These are phyloP conservation scores for Chironomus tepperi DNA, from an alignment of 1,140 invertebrate species.

Conservation along the genomic window DNA sequence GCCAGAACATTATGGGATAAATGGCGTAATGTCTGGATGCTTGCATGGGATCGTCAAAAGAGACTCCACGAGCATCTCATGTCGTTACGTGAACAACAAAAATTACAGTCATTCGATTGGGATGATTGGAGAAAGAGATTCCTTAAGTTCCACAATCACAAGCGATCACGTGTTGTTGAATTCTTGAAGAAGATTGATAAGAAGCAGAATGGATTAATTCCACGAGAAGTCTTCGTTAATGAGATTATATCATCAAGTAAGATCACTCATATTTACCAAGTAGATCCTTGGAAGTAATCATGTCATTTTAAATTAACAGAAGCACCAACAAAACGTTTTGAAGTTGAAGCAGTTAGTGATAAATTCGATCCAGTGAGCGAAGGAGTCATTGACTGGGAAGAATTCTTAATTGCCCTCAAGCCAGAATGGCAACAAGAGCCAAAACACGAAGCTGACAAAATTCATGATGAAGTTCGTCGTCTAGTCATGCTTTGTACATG, in stretches of 20 bases:
- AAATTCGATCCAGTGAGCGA: conserved; percentile 92
- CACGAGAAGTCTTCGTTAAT: conserved; percentile 94
- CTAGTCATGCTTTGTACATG: conserved; percentile 59
- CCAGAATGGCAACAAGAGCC: conserved; percentile 78
- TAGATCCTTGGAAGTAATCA: too few relatives aligned
- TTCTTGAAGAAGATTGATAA: conserved; percentile 98
- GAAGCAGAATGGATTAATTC: conserved; percentile 93
- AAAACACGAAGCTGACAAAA: conserved; percentile 45
- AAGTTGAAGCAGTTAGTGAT: conserved; percentile 98
- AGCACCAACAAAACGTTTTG: conserved; percentile 92
- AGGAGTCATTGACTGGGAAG: conserved; percentile 96
- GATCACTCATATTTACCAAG: conserved; percentile 32
- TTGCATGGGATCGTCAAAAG: conserved; percentile 91
- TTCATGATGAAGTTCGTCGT: conserved; percentile 58
- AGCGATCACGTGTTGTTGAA: conserved; percentile 96
- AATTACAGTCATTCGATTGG: conserved; percentile 97
- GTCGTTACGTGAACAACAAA: conserved; percentile 83
- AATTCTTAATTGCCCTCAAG: conserved; percentile 93
- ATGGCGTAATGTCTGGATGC: conserved; percentile 94
- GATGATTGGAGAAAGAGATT: conserved; percentile 98
- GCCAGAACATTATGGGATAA: conserved; percentile 90
- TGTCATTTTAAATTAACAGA: conserved; percentile 50
- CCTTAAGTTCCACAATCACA: conserved; percentile 98
- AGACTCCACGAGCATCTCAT: conserved; percentile 85
- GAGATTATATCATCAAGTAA: conserved; percentile 95